Percentiles rank a stretch among this genome's conserved stretches.
phyloP scores from a whole-genome alignment of 2,113 vertebrate genomes.

The Ahaetulla prasina region DNA sequence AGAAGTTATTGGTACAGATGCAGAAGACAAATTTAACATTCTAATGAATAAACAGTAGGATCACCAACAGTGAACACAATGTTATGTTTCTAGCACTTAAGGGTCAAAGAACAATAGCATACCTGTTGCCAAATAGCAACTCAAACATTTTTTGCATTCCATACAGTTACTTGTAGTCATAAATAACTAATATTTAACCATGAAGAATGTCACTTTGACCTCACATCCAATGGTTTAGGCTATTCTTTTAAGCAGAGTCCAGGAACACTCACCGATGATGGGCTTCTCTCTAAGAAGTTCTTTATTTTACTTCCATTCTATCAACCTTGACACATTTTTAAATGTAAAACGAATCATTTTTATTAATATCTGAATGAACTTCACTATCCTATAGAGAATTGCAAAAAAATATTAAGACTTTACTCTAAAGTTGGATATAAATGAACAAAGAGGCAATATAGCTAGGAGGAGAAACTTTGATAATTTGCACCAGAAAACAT shows the following conservation, averaged over 20 bases:
- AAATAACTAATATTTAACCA: slow-evolving; percentile 26
- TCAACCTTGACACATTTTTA: not conserved
- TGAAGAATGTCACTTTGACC: slow-evolving; percentile 28
- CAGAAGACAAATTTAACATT: not conserved
- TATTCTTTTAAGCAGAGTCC: not conserved
- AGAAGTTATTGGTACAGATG: not conserved
- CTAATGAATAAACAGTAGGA: not conserved
- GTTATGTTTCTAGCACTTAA: not conserved
- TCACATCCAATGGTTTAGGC: not conserved
- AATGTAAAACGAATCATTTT: not conserved
- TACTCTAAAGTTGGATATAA: not conserved
- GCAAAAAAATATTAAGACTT: not conserved
- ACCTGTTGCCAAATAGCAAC: not conserved
- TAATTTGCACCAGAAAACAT: not conserved
- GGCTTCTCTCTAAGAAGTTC: not conserved
- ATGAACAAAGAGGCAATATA: not conserved
- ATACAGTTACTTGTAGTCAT: slow-evolving; percentile 10
- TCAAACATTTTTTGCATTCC: slow-evolving; percentile 25
- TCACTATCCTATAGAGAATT: not conserved
- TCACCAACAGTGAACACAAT: not conserved
- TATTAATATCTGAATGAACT: not conserved
- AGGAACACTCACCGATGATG: not conserved
- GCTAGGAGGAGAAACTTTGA: not conserved
- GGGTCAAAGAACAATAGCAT: not conserved
- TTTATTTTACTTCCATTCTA: not conserved